Percentiles rank a stretch among this genome's conserved stretches.
phyloP scores from a whole-genome alignment of 53 echinoderm and acorn worm species.

The Hippasteria phrygiana region DNA sequence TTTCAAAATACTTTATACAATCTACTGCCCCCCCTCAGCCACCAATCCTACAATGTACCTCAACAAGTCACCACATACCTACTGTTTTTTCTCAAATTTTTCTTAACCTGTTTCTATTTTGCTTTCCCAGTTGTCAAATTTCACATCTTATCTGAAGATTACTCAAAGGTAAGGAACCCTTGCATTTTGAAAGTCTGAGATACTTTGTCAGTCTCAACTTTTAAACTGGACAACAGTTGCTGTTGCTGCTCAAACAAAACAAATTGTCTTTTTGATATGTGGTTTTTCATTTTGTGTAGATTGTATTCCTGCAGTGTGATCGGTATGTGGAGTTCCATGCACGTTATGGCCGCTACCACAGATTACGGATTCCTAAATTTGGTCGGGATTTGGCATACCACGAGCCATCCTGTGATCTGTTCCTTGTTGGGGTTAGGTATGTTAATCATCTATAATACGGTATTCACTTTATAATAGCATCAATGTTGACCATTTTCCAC shows the following conservation, averaged over 20 bases:
- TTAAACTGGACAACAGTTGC: no score
- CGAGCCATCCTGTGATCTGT: conserved; percentile 89
- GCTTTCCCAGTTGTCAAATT: conserved; percentile 86
- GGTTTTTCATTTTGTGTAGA: conserved; percentile 45
- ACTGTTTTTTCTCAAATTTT: not conserved
- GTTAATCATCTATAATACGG: not conserved
- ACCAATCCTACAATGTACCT: no score
- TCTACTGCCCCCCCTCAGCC: no score
- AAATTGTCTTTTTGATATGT: not conserved
- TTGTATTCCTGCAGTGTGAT: conserved; percentile 95
- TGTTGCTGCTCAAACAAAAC: not conserved
- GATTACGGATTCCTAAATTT: conserved; percentile 91
- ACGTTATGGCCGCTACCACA: conserved; percentile 87
- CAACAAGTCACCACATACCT: no score
- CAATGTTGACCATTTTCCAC: not conserved
- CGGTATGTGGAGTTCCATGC: conserved; percentile 95
- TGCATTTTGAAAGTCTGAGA: no score
- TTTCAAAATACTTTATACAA: no score
- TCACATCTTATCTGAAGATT: conserved; percentile 90
- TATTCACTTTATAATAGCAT: not conserved
- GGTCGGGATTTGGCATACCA: conserved; percentile 94
- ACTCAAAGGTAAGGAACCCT: conserved; percentile 88
- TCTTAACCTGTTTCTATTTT: not conserved
- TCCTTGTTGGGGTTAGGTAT: conserved; percentile 90
- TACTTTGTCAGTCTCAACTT: no score